Conservation (phyloP, 2,888 invertebrate genomes). For the Orchesella flavescens region DNA sequence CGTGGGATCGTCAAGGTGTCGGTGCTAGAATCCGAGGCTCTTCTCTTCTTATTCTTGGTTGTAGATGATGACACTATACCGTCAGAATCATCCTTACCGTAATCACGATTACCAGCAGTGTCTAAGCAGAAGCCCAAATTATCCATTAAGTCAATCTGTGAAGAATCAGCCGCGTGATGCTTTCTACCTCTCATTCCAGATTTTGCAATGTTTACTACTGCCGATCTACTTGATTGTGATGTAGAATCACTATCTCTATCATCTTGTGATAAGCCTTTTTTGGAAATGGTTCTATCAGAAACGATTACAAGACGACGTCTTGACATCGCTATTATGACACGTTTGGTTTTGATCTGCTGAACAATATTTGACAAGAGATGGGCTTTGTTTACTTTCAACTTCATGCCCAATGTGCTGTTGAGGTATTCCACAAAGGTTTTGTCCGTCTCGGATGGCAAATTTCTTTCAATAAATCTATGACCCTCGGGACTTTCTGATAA, state of each 20-base stretch:
- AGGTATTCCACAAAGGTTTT: conserved; percentile 13
- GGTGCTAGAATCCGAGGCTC: too few relatives aligned
- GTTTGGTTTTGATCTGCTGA: background rate
- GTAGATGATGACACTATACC: background rate
- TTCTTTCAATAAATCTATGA: background rate
- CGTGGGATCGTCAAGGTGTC: background rate
- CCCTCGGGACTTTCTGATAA: conserved; percentile 12
- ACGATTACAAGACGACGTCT: conserved; percentile 16
- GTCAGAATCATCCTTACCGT: background rate
- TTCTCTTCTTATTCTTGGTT: background rate
- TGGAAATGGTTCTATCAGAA: background rate
- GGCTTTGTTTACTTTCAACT: background rate
- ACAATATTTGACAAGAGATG: background rate
- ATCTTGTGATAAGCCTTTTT: too few relatives aligned
- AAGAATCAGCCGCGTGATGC: too few relatives aligned
- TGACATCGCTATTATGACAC: conserved; percentile 3
- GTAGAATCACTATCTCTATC: background rate
- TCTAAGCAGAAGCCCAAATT: background rate
- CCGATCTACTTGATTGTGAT: conserved; percentile 22
- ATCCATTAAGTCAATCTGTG: too few relatives aligned
- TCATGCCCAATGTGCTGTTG: background rate
- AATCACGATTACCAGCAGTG: background rate
- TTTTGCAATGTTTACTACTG: background rate
- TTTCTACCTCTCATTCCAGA: background rate
- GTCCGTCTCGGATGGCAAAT: background rate